Evolutionary conservation across 1,140 invertebrate species (phyloP).

Genomic region (Cotesia chilonis): DNA sequence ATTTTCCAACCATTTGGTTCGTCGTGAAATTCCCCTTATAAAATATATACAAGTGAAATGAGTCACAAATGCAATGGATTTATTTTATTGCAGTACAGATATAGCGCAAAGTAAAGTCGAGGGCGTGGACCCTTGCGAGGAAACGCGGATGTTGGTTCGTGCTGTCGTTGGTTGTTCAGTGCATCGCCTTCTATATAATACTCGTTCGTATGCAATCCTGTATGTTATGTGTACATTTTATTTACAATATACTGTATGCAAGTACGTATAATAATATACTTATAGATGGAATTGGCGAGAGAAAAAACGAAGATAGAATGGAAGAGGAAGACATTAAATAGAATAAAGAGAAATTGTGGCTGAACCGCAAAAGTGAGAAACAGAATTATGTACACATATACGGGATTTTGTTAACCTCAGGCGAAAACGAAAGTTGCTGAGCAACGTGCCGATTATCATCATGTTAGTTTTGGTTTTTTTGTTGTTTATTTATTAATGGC

Average conservation of each 20-base stretch:
- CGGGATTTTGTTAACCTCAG: constrained; percentile 44
- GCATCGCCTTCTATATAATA: constrained; percentile 38
- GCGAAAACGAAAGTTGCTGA: constrained; percentile 50
- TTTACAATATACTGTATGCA: background rate
- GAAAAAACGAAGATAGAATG: no score
- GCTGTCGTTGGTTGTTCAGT: constrained; percentile 30
- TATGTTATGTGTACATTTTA: constrained; percentile 1
- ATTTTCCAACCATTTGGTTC: no score
- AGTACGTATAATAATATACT: constrained; percentile 19
- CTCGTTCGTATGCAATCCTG: constrained; percentile 9
- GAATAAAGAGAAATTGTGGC: background rate
- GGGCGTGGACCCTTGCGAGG: constrained; percentile 42
- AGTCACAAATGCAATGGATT: constrained; percentile 26
- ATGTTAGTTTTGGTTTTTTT: no score
- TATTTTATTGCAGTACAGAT: constrained; percentile 17
- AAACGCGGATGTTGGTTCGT: constrained; percentile 39
- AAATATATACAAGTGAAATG: background rate
- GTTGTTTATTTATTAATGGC: no score
- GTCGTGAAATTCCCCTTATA: no score
- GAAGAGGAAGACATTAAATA: no score
- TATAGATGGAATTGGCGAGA: background rate
- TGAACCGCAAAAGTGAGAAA: constrained; percentile 1
- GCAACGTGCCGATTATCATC: constrained; percentile 15
- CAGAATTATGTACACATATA: constrained; percentile 24
- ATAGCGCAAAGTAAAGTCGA: constrained; percentile 33